phyloP scores from a whole-genome alignment of 1,140 invertebrate genomes.

The Eufriesea mexicana region DNA sequence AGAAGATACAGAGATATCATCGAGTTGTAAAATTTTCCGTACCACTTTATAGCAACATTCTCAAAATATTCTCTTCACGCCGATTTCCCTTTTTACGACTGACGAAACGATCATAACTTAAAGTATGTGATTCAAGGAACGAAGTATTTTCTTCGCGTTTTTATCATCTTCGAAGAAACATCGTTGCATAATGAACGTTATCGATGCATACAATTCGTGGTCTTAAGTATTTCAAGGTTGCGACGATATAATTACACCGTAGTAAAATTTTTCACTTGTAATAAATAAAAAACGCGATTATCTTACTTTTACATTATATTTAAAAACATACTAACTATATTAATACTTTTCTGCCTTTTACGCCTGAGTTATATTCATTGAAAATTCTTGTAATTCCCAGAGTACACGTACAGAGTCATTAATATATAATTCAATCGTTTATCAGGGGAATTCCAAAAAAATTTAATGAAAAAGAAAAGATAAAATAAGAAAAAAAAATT shows the following conservation, averaged over 20 bases:
- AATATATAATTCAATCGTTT: neutral
- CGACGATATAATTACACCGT: neutral
- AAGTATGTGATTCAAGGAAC: neutral
- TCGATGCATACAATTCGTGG: neutral
- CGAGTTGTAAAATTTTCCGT: neutral
- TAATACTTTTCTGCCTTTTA: neutral
- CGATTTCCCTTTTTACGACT: neutral
- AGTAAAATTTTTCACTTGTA: neutral
- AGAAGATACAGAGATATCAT: neutral
- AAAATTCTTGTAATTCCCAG: neutral
- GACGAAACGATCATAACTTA: too few relatives aligned
- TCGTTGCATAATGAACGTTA: neutral
- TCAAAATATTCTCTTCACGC: neutral
- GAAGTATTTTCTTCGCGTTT: neutral
- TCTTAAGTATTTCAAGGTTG: constrained; percentile 13
- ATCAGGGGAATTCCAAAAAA: neutral
- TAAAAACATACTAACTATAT: too few relatives aligned
- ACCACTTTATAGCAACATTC: neutral
- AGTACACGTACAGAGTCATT: neutral
- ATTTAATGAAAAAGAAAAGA: neutral
- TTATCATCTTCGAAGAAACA: neutral
- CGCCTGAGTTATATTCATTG: neutral
- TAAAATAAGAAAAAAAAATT: too few relatives aligned
- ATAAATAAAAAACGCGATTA: neutral
- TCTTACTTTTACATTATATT: neutral